Evolutionary conservation across 2,888 invertebrate genomes (phyloP).

Genomic region (Cantharis rustica): DNA sequence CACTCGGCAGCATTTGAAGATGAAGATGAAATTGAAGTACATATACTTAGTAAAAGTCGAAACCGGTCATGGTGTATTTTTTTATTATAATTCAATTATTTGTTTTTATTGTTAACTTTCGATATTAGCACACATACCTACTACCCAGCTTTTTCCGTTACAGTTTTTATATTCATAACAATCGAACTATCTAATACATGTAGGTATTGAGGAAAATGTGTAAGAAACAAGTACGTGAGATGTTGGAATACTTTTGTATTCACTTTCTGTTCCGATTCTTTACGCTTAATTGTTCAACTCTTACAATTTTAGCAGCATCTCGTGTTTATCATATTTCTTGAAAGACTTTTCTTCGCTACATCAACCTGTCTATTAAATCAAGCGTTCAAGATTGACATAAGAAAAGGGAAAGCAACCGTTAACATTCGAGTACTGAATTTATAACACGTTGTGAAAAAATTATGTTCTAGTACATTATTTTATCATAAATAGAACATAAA

Average conservation of each 20-base stretch:
- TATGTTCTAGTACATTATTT: background rate
- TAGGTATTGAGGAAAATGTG: background rate
- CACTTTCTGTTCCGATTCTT: background rate
- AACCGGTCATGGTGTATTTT: background rate
- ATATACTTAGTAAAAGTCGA: background rate
- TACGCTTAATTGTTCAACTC: background rate
- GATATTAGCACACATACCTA: background rate
- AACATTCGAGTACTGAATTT: background rate
- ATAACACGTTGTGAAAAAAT: background rate
- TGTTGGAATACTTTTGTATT: background rate
- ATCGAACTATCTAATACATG: background rate
- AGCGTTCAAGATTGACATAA: background rate
- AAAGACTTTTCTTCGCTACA: background rate
- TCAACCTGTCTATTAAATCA: background rate
- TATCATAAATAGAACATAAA: no score
- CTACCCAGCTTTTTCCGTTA: background rate
- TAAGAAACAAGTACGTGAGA: background rate
- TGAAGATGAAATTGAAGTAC: background rate
- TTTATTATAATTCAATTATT: background rate
- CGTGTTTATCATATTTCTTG: background rate
- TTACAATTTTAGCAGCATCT: background rate
- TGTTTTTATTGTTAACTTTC: background rate
- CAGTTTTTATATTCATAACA: background rate
- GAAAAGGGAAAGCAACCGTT: background rate
- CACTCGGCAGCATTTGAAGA: background rate